These are phyloP conservation scores for Leptodactylus fuscus DNA, from an alignment of 2,113 vertebrate species.

Conservation along the genomic window DNA sequence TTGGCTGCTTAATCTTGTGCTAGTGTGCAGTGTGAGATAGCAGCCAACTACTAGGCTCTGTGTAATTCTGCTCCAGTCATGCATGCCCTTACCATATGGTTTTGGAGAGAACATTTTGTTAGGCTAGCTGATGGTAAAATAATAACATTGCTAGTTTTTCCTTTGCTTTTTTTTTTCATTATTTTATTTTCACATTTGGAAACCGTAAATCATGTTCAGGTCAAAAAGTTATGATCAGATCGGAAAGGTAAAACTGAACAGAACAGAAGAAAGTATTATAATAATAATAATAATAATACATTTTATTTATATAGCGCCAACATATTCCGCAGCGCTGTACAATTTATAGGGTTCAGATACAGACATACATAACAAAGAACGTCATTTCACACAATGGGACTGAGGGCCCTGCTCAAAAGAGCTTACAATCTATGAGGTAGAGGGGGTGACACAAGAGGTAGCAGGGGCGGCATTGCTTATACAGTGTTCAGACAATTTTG, in stretches of 20 bases:
- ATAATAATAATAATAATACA: too few species aligned
- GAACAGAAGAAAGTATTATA: too few species aligned
- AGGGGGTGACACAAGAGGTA: too few species aligned
- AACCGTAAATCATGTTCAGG: not conserved
- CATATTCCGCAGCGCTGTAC: too few species aligned
- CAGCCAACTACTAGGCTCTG: not conserved
- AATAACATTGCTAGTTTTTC: not conserved
- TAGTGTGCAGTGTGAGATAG: not conserved
- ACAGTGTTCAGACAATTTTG: too few species aligned
- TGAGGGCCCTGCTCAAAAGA: too few species aligned
- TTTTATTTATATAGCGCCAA: too few species aligned
- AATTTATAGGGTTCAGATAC: too few species aligned
- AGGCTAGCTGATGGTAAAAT: not conserved
- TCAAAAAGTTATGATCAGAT: not conserved
- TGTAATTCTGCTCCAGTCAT: conserved; percentile 18
- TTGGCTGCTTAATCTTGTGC: not conserved
- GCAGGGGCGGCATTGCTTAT: too few species aligned
- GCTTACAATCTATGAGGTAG: too few species aligned
- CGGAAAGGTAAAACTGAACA: not conserved
- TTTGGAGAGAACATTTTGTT: not conserved
- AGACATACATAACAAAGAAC: too few species aligned
- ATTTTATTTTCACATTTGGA: not conserved
- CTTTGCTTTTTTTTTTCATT: not conserved
- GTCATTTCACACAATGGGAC: too few species aligned
- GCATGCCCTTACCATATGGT: conserved; percentile 8